These are phyloP conservation scores for Emydura subglobosa DNA, from an alignment of 2,113 vertebrate genomes.

Conservation along the genomic window DNA sequence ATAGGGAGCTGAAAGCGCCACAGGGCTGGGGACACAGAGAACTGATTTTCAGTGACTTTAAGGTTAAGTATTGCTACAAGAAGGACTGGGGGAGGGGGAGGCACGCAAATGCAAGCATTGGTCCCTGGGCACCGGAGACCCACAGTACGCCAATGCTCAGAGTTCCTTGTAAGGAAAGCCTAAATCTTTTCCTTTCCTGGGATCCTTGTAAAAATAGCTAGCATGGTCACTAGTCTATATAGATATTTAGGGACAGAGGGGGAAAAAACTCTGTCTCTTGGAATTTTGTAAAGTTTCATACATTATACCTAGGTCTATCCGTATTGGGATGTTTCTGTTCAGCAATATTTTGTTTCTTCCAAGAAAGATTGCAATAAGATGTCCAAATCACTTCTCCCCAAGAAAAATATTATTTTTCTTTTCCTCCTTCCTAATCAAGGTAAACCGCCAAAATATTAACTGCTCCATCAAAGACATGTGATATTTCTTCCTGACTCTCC, in stretches of 20 bases:
- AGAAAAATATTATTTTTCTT: background rate
- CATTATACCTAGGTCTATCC: background rate
- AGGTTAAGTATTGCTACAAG: no score
- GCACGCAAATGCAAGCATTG: no score
- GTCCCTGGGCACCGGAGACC: background rate
- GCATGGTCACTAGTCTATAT: background rate
- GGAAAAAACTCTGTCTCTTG: background rate
- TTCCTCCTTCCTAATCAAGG: background rate
- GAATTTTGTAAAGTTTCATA: background rate
- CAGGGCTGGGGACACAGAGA: no score
- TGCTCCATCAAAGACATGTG: background rate
- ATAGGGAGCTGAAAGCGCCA: no score
- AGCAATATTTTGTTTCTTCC: background rate
- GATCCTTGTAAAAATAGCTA: background rate
- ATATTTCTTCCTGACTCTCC: background rate
- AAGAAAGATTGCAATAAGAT: background rate
- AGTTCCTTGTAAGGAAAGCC: background rate
- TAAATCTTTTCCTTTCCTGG: background rate
- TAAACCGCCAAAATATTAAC: background rate
- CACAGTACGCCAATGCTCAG: background rate
- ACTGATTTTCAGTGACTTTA: no score
- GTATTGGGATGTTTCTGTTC: background rate
- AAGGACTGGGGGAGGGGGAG: no score
- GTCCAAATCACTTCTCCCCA: background rate
- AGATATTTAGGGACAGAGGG: background rate